These are phyloP conservation scores for Mesocentrotus franciscanus DNA, from an alignment of 53 echinoderm and acorn worm species.

Conservation along the genomic window DNA sequence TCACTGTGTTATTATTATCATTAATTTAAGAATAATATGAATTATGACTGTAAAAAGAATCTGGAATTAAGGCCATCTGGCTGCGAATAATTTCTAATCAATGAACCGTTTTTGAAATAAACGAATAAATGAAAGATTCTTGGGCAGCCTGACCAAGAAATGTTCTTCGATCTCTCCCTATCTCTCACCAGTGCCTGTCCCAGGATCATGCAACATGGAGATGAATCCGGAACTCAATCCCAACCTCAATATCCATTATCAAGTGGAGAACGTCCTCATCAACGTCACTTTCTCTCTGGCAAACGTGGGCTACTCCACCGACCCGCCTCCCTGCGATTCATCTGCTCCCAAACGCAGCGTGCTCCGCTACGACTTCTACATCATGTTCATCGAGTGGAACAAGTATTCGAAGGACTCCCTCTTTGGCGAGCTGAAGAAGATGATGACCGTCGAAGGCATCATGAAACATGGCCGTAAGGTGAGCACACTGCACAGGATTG, in stretches of 20 bases:
- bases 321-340: constrained; percentile 57
- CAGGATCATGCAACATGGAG: constrained; percentile 87
- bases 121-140: no score
- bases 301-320: constrained; percentile 69
- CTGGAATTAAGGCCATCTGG: no score
- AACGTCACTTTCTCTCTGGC: constrained; percentile 79
- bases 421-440: constrained; percentile 79
- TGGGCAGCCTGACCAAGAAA: not conserved
- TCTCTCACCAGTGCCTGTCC: constrained; percentile 75
- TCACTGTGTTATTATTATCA: no score
- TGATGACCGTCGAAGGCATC: constrained; percentile 77
- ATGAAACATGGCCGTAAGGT: constrained; percentile 81
- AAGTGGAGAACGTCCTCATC: constrained; percentile 67
- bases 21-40: no score
- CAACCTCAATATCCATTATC: constrained; percentile 76
- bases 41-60: no score
- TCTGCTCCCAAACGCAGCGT: not conserved
- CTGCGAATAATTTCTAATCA: no score
- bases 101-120: no score
- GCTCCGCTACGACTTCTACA: constrained; percentile 83
- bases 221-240: constrained; percentile 79
- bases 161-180: not conserved
- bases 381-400: constrained; percentile 69
- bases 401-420: constrained; percentile 45
- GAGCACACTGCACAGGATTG: no score